These are phyloP conservation scores for Pipra filicauda DNA, from an alignment of 2,113 vertebrate genomes.

Conservation along the genomic window DNA sequence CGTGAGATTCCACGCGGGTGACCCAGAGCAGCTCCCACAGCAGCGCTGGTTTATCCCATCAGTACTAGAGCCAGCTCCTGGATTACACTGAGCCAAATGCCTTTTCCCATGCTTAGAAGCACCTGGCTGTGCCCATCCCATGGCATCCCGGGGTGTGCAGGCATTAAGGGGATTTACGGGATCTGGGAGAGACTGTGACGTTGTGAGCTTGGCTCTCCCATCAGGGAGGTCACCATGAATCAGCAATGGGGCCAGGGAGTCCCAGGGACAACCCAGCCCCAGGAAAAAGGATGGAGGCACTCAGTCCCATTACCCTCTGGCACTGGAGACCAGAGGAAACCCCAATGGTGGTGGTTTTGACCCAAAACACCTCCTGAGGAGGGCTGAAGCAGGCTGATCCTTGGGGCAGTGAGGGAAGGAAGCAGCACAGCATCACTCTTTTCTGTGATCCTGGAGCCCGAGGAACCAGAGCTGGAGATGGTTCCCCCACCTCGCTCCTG, in stretches of 20 bases:
- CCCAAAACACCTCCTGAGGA: neutral
- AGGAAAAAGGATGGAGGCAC: neutral
- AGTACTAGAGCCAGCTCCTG: neutral
- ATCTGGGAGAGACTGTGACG: neutral
- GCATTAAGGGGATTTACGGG: neutral
- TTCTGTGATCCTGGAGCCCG: neutral
- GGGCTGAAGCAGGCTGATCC: neutral
- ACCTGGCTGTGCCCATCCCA: neutral
- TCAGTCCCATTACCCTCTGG: neutral
- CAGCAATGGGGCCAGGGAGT: neutral
- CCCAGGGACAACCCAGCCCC: neutral
- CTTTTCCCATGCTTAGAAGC: neutral
- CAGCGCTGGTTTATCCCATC: fast-evolving
- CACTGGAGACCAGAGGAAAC: neutral
- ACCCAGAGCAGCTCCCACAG: neutral
- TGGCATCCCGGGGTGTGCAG: fast-evolving
- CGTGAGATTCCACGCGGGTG: fast-evolving
- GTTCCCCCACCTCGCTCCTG: neutral
- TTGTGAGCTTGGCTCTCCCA: neutral
- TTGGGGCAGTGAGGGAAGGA: neutral
- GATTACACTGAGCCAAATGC: neutral
- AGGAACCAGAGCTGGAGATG: neutral
- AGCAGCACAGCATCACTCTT: neutral
- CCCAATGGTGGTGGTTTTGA: neutral
- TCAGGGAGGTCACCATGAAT: neutral